phyloP scores from a whole-genome alignment of 2,797 vertebrate species.

The Manis javanica region DNA sequence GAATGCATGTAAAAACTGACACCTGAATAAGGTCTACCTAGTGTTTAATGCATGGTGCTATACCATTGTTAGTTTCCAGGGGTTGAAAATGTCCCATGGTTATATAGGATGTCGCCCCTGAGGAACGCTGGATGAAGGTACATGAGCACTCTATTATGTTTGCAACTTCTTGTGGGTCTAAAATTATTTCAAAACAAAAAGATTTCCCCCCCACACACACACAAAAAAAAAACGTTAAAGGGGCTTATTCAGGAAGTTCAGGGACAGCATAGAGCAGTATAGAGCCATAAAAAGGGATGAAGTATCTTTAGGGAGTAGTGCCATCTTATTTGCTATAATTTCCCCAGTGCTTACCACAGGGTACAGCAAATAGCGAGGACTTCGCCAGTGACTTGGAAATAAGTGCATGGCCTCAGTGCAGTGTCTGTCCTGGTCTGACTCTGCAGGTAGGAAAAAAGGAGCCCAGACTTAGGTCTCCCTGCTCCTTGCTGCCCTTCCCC shows the following conservation, averaged over 20 bases:
- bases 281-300: neutral
- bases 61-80: neutral
- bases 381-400: neutral
- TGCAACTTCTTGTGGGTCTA: neutral
- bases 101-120: neutral
- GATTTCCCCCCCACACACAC: no score
- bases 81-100: neutral
- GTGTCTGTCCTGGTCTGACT: neutral
- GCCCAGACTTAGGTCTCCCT: neutral
- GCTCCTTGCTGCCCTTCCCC: neutral
- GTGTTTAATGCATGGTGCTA: neutral
- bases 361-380: neutral
- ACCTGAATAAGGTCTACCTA: neutral
- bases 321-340: neutral
- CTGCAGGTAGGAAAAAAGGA: neutral
- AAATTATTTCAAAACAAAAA: conserved; percentile 35
- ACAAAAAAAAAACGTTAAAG: neutral
- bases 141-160: neutral
- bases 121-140: neutral
- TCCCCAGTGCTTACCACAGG: no score
- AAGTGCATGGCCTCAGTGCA: neutral
- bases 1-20: neutral
- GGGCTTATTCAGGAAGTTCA: neutral
- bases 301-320: neutral
- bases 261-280: neutral